Conservation (phyloP, 2,797 vertebrate species). For the Xerus rutilus region DNA sequence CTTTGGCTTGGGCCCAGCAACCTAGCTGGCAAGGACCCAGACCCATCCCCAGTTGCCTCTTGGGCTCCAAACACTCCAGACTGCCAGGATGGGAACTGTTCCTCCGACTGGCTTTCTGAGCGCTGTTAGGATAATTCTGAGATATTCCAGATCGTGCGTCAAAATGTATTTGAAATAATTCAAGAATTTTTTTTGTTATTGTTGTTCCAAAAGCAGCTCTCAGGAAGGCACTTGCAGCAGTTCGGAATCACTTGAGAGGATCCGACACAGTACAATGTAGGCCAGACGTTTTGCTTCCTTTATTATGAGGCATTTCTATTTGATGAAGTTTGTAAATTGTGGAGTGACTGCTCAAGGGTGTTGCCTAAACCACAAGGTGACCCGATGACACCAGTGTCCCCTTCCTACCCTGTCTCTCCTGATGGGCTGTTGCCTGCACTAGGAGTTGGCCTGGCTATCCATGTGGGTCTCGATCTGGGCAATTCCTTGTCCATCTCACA, state of each 20-base stretch:
- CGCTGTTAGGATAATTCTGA: background rate
- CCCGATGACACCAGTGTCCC: background rate
- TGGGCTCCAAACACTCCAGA: background rate
- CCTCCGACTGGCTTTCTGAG: background rate
- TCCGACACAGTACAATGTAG: background rate
- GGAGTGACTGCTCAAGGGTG: background rate
- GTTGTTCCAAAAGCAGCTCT: background rate
- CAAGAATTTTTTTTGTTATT: background rate
- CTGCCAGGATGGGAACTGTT: background rate
- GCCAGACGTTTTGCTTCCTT: background rate
- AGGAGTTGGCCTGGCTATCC: background rate
- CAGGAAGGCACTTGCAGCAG: constrained; percentile 1
- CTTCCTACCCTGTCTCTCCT: accelerated
- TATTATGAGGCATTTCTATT: background rate
- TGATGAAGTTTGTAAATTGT: background rate
- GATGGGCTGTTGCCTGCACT: background rate
- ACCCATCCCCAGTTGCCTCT: background rate
- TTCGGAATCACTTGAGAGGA: background rate
- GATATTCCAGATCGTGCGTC: background rate
- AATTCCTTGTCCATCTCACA: background rate
- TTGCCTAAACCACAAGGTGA: background rate
- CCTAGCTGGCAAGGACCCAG: constrained; percentile 67
- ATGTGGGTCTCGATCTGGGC: accelerated
- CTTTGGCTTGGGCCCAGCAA: constrained; percentile 66
- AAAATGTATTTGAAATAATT: background rate